Evolutionary conservation across 2,888 invertebrate species (phyloP).

Genomic region (Chrysolina americana): DNA sequence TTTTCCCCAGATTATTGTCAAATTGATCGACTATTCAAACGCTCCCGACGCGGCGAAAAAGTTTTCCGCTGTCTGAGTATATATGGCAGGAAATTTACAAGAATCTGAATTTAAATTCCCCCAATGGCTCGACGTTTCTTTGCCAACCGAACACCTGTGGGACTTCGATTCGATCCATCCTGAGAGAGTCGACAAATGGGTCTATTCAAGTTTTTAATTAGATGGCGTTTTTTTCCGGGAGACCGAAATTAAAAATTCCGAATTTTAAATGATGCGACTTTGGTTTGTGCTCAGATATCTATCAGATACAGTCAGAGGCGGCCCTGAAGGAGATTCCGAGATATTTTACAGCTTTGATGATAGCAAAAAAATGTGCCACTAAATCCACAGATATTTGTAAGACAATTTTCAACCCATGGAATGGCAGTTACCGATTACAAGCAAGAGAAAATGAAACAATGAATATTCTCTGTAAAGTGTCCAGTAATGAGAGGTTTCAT

Average conservation of each 20-base stretch:
- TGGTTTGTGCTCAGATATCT: no score
- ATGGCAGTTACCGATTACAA: no score
- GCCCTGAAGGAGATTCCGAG: no score
- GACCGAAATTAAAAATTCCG: neutral
- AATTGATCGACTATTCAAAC: constrained; percentile 17
- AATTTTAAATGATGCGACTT: no score
- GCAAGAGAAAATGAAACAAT: no score
- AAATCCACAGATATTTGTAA: no score
- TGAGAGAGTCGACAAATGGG: neutral
- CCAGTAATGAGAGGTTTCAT: no score
- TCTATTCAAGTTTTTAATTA: constrained; percentile 9
- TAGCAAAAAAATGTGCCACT: no score
- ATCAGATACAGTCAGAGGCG: no score
- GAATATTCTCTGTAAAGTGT: no score
- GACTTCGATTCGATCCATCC: constrained; percentile 32
- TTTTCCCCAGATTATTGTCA: neutral
- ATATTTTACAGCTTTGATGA: no score
- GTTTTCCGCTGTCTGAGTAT: constrained; percentile 35
- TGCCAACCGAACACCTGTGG: constrained; percentile 40
- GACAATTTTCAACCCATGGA: no score
- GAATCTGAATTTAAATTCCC: constrained; percentile 39
- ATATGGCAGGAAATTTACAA: constrained; percentile 38
- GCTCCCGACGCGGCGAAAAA: constrained; percentile 20
- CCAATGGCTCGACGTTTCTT: constrained; percentile 32
- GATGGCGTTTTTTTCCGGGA: neutral